These are phyloP conservation scores for Thaumatotibia leucotreta DNA, from an alignment of 1,140 invertebrate genomes.

Conservation along the genomic window DNA sequence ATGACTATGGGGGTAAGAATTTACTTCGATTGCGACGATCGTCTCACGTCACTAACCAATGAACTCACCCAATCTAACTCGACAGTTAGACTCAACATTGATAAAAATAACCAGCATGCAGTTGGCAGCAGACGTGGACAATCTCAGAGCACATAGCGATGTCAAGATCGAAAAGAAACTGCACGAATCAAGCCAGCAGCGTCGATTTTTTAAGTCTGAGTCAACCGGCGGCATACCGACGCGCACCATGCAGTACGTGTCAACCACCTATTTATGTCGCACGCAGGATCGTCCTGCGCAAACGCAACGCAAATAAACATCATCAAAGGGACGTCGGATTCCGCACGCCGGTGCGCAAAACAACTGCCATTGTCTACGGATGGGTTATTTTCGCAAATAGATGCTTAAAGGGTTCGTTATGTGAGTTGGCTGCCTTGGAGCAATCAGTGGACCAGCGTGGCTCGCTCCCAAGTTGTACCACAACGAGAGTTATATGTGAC, in stretches of 20 bases:
- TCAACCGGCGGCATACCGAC: conserved; percentile 57
- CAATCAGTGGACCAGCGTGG: neutral
- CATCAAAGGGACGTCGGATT: conserved; percentile 70
- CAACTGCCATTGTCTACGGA: conserved; percentile 68
- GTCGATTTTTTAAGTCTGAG: conserved; percentile 51
- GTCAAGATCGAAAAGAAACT: conserved; percentile 25
- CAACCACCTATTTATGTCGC: conserved; percentile 74
- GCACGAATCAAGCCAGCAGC: conserved; percentile 24
- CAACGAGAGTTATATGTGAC: too few relatives aligned
- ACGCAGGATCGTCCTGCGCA: conserved; percentile 41
- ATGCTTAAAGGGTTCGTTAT: conserved; percentile 29
- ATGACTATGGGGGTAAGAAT: conserved; percentile 8
- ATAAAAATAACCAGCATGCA: conserved; percentile 8
- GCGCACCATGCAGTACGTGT: conserved; percentile 67
- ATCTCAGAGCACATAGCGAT: conserved; percentile 6
- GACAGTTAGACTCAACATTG: neutral
- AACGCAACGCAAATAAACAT: conserved; percentile 68
- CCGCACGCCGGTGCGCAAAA: conserved; percentile 51
- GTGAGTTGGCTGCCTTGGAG: neutral
- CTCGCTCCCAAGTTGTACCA: too few relatives aligned
- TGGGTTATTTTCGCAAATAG: conserved; percentile 71
- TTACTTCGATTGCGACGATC: neutral
- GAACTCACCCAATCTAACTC: neutral
- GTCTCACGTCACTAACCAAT: neutral
- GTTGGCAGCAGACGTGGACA: conserved; percentile 1